These are phyloP conservation scores for Dicrurus megarhynchus DNA, from an alignment of 2,113 vertebrate species.

Conservation along the genomic window DNA sequence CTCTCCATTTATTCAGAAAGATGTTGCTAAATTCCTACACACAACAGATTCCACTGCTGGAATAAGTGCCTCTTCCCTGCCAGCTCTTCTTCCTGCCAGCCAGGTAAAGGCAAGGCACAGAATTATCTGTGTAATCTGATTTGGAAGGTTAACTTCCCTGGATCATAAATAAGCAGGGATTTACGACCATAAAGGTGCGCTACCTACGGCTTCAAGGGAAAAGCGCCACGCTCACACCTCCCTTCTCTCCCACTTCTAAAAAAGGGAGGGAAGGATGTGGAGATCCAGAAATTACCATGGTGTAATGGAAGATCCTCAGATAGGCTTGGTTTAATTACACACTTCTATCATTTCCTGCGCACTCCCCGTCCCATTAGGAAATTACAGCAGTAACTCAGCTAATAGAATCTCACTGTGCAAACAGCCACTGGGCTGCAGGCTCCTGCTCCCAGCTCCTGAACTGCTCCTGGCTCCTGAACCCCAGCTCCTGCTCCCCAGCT, in stretches of 20 bases:
- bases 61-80: background rate
- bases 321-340: conserved; percentile 69
- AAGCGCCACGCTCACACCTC: background rate
- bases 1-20: conserved; percentile 47
- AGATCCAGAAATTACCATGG: background rate
- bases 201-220: conserved; percentile 6
- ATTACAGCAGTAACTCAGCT: conserved; percentile 66
- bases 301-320: conserved; percentile 63
- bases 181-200: background rate
- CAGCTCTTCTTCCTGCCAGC: conserved; percentile 23
- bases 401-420: conserved; percentile 26
- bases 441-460: background rate
- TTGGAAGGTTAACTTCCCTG: conserved; percentile 58
- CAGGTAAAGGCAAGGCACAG: conserved; percentile 24
- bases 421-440: conserved; percentile 34
- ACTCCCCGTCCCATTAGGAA: conserved; percentile 59
- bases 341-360: conserved; percentile 61
- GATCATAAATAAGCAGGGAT: conserved; percentile 46
- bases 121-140: conserved; percentile 58
- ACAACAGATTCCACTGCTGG: background rate
- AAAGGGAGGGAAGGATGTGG: background rate
- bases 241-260: background rate
- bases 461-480: background rate
- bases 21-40: conserved; percentile 29
- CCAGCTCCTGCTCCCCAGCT: background rate